Evolutionary conservation across 1,140 invertebrate genomes (phyloP).

Genomic region (Bombus sibiricus): DNA sequence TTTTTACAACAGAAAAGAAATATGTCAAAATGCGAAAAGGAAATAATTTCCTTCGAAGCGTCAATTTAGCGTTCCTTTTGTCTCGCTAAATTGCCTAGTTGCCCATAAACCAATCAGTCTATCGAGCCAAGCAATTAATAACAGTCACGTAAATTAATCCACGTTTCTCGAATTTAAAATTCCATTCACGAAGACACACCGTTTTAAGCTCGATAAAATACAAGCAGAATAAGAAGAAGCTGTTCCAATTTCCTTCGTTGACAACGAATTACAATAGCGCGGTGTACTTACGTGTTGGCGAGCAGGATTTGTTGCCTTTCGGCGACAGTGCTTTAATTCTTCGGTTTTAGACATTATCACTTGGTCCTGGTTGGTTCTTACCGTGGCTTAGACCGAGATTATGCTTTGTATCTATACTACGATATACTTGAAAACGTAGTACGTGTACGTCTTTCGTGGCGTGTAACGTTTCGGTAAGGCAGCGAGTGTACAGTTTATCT

Average conservation of each 20-base stretch:
- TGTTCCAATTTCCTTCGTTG: not conserved
- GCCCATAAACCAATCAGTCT: no score
- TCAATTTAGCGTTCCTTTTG: no score
- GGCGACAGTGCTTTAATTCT: constrained; percentile 13
- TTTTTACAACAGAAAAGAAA: no score
- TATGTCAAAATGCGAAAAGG: no score
- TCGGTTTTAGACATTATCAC: constrained; percentile 27
- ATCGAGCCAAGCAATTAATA: no score
- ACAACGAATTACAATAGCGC: not conserved
- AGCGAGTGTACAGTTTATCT: not conserved
- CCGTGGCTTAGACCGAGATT: constrained; percentile 28
- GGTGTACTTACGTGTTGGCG: not conserved
- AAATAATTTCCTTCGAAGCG: no score
- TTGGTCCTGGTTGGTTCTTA: not conserved
- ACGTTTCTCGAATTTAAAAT: not conserved
- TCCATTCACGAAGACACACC: not conserved
- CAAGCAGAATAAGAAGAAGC: not conserved
- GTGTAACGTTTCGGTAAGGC: not conserved
- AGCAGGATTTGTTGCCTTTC: not conserved
- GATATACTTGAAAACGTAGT: not conserved
- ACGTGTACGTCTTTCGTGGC: not conserved
- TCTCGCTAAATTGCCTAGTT: no score
- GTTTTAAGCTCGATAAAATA: not conserved
- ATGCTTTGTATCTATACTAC: not conserved
- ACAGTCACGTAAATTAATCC: no score